phyloP scores from a whole-genome alignment of 2,888 invertebrate genomes.

The Sinhomidia bicolor region DNA sequence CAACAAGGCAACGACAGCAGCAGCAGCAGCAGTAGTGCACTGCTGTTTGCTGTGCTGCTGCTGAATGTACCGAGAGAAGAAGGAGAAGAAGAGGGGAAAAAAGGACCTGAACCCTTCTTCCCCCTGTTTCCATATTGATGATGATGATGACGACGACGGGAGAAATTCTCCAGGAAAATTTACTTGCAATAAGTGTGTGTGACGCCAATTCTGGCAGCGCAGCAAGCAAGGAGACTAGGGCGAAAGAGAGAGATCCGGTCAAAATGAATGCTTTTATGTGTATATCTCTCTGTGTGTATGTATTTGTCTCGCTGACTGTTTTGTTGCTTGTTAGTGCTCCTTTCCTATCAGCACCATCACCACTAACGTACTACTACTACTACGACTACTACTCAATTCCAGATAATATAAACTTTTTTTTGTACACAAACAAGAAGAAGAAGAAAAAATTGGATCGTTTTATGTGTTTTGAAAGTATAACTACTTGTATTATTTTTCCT shows the following conservation, averaged over 20 bases:
- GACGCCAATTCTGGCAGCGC: not conserved
- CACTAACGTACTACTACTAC: not conserved
- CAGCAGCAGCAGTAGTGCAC: too few species aligned
- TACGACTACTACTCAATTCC: not conserved
- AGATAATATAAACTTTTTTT: not conserved
- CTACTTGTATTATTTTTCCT: not conserved
- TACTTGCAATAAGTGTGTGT: not conserved
- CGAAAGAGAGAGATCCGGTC: not conserved
- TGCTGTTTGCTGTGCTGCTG: too few species aligned
- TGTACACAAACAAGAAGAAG: not conserved
- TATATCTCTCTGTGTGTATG: not conserved
- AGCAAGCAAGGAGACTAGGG: not conserved
- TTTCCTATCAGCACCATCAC: too few species aligned
- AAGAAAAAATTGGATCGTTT: not conserved
- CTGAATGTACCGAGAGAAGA: too few species aligned
- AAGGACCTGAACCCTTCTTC: not conserved
- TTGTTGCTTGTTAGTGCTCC: not conserved
- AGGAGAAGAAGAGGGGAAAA: not conserved
- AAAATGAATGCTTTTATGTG: slow-evolving; percentile 22
- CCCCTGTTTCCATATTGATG: not conserved
- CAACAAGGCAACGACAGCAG: too few species aligned
- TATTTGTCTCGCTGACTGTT: not conserved
- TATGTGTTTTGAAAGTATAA: slow-evolving; percentile 2
- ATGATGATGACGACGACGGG: not conserved
- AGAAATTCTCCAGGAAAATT: slow-evolving; percentile 21